Percentiles rank a stretch among this genome's conserved stretches.
These are phyloP conservation scores for Trigoniulus corallinus DNA, from an alignment of 1,140 invertebrate genomes.

Conservation along the genomic window DNA sequence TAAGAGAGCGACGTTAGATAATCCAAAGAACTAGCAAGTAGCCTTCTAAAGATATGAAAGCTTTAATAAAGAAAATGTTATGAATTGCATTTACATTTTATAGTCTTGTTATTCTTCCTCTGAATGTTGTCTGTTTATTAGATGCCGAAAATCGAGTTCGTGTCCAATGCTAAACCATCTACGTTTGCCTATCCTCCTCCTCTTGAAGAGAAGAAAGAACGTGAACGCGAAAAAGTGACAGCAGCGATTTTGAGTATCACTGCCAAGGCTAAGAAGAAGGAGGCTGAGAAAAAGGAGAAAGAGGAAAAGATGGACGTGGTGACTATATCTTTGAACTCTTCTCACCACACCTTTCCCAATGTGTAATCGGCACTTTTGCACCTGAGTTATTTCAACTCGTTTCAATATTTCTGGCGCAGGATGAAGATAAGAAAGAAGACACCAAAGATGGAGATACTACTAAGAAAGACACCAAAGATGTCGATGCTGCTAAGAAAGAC, in stretches of 20 bases:
- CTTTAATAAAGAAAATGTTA: not conserved
- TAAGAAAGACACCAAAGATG: conserved; percentile 40
- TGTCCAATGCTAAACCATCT: conserved; percentile 85
- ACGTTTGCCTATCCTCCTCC: conserved; percentile 92
- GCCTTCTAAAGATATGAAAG: not conserved
- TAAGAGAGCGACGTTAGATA: too few species aligned
- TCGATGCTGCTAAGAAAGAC: conserved; percentile 24
- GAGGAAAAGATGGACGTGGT: conserved; percentile 59
- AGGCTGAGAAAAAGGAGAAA: conserved; percentile 37
- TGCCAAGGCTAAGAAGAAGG: conserved; percentile 65
- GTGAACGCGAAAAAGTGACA: conserved; percentile 82
- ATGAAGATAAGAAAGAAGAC: conserved; percentile 26
- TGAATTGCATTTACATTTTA: too few species aligned
- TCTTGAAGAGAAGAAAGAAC: conserved; percentile 94
- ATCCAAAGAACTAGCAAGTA: too few species aligned
- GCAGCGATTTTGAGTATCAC: conserved; percentile 96
- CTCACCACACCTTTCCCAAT: too few species aligned
- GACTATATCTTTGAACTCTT: too few species aligned
- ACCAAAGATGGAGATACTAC: conserved; percentile 23
- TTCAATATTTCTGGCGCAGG: conserved; percentile 19
- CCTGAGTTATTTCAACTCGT: not conserved
- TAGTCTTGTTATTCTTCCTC: too few species aligned
- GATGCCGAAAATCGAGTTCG: conserved; percentile 90
- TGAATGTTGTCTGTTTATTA: too few species aligned
- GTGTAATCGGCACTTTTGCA: not conserved